A percentile compares a stretch with the other conserved stretches of the same genome.
phyloP scores from a whole-genome alignment of 1,140 invertebrate genomes.

The Bradynema listronoti region DNA sequence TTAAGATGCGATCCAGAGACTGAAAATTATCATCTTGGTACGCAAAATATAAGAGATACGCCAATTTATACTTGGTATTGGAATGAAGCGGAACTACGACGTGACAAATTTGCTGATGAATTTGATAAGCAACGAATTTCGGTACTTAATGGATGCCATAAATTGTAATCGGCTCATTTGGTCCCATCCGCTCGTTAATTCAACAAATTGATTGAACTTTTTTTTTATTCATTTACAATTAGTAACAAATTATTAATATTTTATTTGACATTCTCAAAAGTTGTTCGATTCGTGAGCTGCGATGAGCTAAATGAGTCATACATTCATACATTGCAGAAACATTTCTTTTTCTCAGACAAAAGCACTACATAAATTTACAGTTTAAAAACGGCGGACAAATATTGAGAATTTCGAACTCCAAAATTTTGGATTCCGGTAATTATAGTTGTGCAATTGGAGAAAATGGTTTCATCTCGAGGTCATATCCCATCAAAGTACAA shows the following conservation, averaged over 20 bases:
- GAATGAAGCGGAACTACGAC: constrained; percentile 15
- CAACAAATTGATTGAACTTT: not conserved
- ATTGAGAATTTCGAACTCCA: constrained; percentile 8
- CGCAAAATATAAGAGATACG: not conserved
- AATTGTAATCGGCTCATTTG: constrained; percentile 4
- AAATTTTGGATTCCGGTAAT: constrained; percentile 11
- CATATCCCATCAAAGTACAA: constrained; percentile 24
- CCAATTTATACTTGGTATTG: constrained; percentile 16
- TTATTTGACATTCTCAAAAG: no score
- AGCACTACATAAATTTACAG: not conserved
- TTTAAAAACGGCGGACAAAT: not conserved
- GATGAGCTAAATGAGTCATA: no score
- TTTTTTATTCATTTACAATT: not conserved
- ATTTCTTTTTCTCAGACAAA: not conserved
- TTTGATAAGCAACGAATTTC: constrained; percentile 9
- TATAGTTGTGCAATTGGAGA: constrained; percentile 20
- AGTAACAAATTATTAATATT: not conserved
- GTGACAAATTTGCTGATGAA: no score
- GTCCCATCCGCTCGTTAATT: not conserved
- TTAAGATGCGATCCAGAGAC: constrained; percentile 20
- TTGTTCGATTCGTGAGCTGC: no score
- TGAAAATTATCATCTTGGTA: not conserved
- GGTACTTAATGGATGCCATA: constrained; percentile 4
- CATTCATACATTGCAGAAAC: no score
- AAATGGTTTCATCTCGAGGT: constrained; percentile 18